Evolutionary conservation across 2,888 invertebrate species (phyloP).

Genomic region (Tridacna gigas): DNA sequence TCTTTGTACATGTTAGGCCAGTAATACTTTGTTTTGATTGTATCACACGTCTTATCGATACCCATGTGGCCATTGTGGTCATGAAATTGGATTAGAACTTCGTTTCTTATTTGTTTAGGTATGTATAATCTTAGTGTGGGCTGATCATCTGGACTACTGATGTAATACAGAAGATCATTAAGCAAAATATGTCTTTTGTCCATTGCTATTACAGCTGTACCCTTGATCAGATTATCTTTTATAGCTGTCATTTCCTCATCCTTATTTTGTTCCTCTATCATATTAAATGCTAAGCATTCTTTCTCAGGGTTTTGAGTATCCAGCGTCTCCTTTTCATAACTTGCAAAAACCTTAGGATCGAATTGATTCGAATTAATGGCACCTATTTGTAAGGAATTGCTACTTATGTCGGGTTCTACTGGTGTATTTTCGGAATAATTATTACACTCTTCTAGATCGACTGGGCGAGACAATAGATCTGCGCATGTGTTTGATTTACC

Average conservation of each 20-base stretch:
- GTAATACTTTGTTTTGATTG: constrained; percentile 11
- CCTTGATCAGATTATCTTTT: constrained; percentile 16
- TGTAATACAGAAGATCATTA: constrained; percentile 51
- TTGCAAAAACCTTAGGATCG: neutral
- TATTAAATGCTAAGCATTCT: neutral
- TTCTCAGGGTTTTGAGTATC: too few relatives aligned
- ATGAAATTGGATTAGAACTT: neutral
- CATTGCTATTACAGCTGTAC: constrained; percentile 2
- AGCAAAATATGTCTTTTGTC: constrained; percentile 34
- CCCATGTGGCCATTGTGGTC: constrained; percentile 4
- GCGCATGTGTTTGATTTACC: constrained; percentile 19
- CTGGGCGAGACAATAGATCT: constrained; percentile 6
- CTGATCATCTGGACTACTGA: constrained; percentile 49
- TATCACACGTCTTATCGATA: constrained; percentile 1
- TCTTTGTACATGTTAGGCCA: constrained; percentile 54
- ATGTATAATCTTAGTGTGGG: constrained; percentile 24
- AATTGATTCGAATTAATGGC: neutral
- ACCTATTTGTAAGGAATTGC: neutral
- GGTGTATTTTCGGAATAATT: neutral
- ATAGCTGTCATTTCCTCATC: constrained; percentile 29
- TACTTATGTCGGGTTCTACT: neutral
- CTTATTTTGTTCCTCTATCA: constrained; percentile 34
- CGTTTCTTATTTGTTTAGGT: neutral
- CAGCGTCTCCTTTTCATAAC: neutral
- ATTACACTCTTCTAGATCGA: neutral